These are phyloP conservation scores for Cladorhizidae sp. DNA, from an alignment of 37 sponge, comb jelly and placozoan genomes.

Conservation along the genomic window DNA sequence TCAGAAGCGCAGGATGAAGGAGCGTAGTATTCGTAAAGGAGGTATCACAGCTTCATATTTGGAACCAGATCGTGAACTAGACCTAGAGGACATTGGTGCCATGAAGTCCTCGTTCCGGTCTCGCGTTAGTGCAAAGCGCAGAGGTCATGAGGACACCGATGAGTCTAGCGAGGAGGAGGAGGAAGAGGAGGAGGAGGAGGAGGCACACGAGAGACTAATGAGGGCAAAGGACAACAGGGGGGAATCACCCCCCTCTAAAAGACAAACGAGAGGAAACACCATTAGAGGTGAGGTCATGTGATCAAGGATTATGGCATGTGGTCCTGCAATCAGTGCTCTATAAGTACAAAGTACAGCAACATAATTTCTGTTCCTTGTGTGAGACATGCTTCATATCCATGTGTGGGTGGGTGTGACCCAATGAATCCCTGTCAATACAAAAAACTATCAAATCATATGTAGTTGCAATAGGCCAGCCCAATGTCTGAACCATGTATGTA, in stretches of 20 bases:
- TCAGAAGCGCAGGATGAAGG: slow-evolving; percentile 75
- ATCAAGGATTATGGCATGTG: not conserved
- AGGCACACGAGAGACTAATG: slow-evolving; percentile 24
- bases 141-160: not conserved
- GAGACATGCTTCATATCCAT: no score
- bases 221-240: slow-evolving; percentile 19
- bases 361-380: no score
- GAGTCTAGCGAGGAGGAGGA: slow-evolving; percentile 3
- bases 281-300: slow-evolving; percentile 1
- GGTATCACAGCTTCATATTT: slow-evolving; percentile 69
- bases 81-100: slow-evolving; percentile 56
- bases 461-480: no score
- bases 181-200: not conserved
- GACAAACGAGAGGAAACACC: not conserved
- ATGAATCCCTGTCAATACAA: no score
- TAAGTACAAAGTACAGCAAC: no score
- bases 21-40: slow-evolving; percentile 41
- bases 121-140: not conserved
- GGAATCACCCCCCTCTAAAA: not conserved
- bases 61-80: slow-evolving; percentile 67
- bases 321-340: no score
- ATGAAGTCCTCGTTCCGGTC: slow-evolving; percentile 71
- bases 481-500: no score
- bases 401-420: no score
- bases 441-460: no score